Evolutionary conservation across 2,888 invertebrate species (phyloP), one percentile per base, ranked within the genome.

Genomic region (Anaspis maculata): DNA sequence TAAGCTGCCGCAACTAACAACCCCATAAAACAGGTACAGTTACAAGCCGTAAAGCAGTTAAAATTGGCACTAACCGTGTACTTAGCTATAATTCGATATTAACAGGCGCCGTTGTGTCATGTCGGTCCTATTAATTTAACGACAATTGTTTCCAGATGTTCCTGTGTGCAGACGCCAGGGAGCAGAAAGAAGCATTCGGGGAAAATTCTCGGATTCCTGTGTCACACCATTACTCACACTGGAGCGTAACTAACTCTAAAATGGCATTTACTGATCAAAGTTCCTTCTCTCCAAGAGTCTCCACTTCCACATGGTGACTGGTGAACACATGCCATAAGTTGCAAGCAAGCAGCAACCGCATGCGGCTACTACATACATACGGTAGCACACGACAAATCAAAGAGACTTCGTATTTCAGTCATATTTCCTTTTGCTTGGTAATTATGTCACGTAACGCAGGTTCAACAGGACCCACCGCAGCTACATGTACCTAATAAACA

Each of bases 61-160:
- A 51, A 50, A 50, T 53, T 56, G 54, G 54, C 55, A 53, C 45
- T 54, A 51, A 54, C 41, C 34, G 44, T 43, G 37, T 44, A 45
- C 46, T 50, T 44, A 52, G 46, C 52, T 50, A 55, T 57, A 54
- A 48, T 39, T 46, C 46, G 47, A 54, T 54, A 54, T 55, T 56
- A 51, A 55, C 48, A 48, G 46, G 44, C 38, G 37, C 26, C 41
- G 24, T 5, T 43, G 38, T 47, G 50, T 50, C 49, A 47, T 49
- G 44, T 43, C 39, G 32, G 40, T 36, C 35, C 51, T 48, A 57
- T 57, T 59, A 57, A 55, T 54, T 54, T 55, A 46, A 50, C 50
- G 49, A 48, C 51, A 49, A 56, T 54, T 51, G 53, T 50, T 51
- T 51, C 48, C 57, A 57, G 54, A 52, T 56, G 57, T 44, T 10